Evolutionary conservation across 2,888 invertebrate genomes (phyloP), one percentile per base, ranked within the genome.

Genomic region (Emmelina monodactyla): DNA sequence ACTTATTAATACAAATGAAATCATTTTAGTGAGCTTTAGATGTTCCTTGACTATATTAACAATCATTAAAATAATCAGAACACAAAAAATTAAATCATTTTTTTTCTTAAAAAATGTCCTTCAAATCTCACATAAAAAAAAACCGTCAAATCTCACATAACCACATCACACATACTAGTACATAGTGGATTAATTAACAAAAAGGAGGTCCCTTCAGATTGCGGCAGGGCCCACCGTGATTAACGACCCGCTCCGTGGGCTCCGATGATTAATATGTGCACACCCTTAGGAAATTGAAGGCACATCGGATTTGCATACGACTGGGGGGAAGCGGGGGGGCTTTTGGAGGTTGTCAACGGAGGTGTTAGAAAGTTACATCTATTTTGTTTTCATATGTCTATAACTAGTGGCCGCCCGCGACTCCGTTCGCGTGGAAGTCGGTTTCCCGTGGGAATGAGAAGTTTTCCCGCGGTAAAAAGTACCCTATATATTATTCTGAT

Each of bases 191-290:
- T 73, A 76, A 76, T 76, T 75, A 76, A 71, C 75, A 75, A 75
- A 76, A 75, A 73, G 69, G 64, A 57, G 55, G 51, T 53, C 51
- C 57, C 58, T 58, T 58, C 58, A 61, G 68, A 68, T 69, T 68
- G 62, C 60, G 55, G 64, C 56, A 62, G 54, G 65, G 61, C 62
- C 54, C 62, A 60, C n/a, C n/a, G 69, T 73, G 75, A 75, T 73
- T 75, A 75, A 75, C 69, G 75, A 49, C 63, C 65, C 67, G 61
- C 55, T 61, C 63, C 25, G n/a, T 25, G 11, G n/a, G 61, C 62
- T 60, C 68, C 56, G 62, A 70, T 78, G 78, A 78, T 76, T 78
- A 76, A 78, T 78, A 73, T 59, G 67, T 65, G 54, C 4, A 10
- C 25, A 11, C 25, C 3, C 25, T 10, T 25, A 25, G 25, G 25